phyloP scores from a whole-genome alignment of 2,888 invertebrate genomes.

The Clostera curtula region DNA sequence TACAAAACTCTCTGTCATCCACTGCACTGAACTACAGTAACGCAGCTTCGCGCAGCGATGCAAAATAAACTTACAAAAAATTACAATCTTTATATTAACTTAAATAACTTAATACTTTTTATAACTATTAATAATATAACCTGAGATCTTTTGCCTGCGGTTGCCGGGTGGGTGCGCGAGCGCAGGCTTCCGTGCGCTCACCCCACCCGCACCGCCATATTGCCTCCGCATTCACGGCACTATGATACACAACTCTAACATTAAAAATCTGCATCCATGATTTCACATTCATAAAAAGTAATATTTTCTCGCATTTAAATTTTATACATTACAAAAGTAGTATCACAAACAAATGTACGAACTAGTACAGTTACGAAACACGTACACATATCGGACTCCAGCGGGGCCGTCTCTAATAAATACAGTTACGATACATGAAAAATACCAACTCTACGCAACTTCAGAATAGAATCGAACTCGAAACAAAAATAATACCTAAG shows the following conservation, averaged over 20 bases:
- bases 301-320: conserved; percentile 57
- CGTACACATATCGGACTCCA: conserved; percentile 50
- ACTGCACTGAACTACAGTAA: conserved; percentile 45
- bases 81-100: conserved; percentile 71
- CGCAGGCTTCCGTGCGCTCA: conserved; percentile 19
- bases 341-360: conserved; percentile 77
- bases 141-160: conserved; percentile 67
- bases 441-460: conserved; percentile 66
- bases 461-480: conserved; percentile 70
- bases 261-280: conserved; percentile 56
- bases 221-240: conserved; percentile 42
- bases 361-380: conserved; percentile 71
- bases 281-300: conserved; percentile 65
- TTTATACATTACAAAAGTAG: conserved; percentile 75
- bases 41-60: conserved; percentile 48
- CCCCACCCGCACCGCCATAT: conserved; percentile 29
- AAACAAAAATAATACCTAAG: conserved; percentile 70
- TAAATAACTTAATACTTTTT: conserved; percentile 75
- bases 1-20: conserved; percentile 38
- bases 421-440: conserved; percentile 65
- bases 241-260: conserved; percentile 44
- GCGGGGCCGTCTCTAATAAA: conserved; percentile 65
- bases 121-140: conserved; percentile 71
- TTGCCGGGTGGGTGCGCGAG: conserved; percentile 30
- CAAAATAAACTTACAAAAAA: conserved; percentile 69